Conservation (phyloP, 2,888 invertebrate species). For the Amblyjoppa fuscipennis region DNA sequence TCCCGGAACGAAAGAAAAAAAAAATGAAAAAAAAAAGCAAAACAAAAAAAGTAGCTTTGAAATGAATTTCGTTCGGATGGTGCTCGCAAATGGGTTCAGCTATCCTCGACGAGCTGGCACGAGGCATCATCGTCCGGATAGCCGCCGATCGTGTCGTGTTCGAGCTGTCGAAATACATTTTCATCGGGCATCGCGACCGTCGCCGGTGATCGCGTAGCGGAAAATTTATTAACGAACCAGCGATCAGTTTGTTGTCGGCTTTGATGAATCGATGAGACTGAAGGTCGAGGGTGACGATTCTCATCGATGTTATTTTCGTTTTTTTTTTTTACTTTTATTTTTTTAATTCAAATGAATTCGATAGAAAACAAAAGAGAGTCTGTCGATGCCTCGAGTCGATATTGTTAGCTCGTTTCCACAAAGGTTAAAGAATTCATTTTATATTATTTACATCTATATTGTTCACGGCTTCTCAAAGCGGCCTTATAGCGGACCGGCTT, state of each 20-base stretch:
- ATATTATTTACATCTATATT: no score
- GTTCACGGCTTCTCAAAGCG: no score
- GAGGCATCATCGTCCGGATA: neutral
- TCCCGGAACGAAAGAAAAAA: neutral
- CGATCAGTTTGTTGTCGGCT: slow-evolving; percentile 10
- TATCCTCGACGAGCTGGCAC: neutral
- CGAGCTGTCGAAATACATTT: slow-evolving; percentile 30
- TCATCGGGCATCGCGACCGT: neutral
- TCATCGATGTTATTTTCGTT: neutral
- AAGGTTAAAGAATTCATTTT: neutral
- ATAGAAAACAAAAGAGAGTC: neutral
- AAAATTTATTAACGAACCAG: slow-evolving; percentile 43
- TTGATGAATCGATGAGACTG: neutral
- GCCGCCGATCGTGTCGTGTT: neutral
- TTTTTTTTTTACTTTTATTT: neutral
- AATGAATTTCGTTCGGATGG: slow-evolving; percentile 33
- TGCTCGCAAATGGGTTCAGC: slow-evolving; percentile 37
- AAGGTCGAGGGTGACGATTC: slow-evolving; percentile 2
- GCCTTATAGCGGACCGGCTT: no score
- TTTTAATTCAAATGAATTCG: neutral
- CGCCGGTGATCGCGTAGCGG: slow-evolving; percentile 10
- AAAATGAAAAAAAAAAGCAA: neutral
- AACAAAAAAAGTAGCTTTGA: slow-evolving; percentile 16
- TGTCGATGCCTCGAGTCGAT: neutral
- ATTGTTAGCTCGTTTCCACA: neutral